phyloP scores from a whole-genome alignment of 1,140 invertebrate genomes.

The silkworm (Bombyx mori) region ASM3026992v2 NC_085119.1:4126001-4126500 shows the following conservation, averaged over 20 bases:
- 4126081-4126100: no score
- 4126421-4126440: not conserved
- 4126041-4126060: no score
- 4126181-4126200: not conserved
- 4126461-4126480: not conserved
- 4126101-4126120: no score
- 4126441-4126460: not conserved
- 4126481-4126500: no score
- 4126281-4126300: constrained; percentile 7
- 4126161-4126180: no score
- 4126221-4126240: no score
- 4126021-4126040: no score
- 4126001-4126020: no score
- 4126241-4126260: not conserved
- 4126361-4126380: constrained; percentile 5
- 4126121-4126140: no score
- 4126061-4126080: no score
- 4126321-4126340: constrained; percentile 16
- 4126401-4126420: not conserved
- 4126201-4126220: not conserved
- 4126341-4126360: constrained; percentile 18
- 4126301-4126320: constrained; percentile 9
- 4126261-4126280: not conserved
- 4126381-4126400: constrained; percentile 4
- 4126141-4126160: no score